Percentiles rank a stretch among this genome's conserved stretches.
Conservation (phyloP, 2,888 invertebrate genomes). For the Prenolepis imparis region DNA sequence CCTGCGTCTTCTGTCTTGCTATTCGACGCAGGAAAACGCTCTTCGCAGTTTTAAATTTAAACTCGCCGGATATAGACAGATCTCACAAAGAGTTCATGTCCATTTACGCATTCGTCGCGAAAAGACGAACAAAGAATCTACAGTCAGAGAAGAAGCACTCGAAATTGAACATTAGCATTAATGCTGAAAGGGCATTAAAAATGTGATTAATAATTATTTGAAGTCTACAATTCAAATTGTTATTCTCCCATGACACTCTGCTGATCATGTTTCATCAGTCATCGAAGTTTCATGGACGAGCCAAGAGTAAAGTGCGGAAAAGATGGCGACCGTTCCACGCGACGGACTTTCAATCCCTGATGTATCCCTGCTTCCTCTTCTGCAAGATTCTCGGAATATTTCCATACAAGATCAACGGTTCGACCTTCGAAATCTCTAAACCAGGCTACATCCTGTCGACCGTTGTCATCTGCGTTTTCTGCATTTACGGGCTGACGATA, state of each 20-base stretch:
- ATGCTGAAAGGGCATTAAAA: background rate
- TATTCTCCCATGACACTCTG: background rate
- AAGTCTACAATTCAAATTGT: background rate
- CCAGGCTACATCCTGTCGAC: slow-evolving; percentile 60
- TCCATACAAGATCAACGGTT: slow-evolving; percentile 69
- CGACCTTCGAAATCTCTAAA: slow-evolving; percentile 58
- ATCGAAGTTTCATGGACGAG: slow-evolving; percentile 22
- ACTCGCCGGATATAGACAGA: slow-evolving; percentile 8
- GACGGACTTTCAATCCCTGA: slow-evolving; percentile 73
- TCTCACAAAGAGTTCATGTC: background rate
- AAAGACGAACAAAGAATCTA: background rate
- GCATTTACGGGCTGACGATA: background rate
- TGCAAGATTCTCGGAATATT: slow-evolving; percentile 73
- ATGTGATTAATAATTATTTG: slow-evolving; percentile 5
- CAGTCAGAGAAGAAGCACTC: background rate
- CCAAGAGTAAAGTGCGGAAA: slow-evolving; percentile 22
- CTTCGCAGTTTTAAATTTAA: slow-evolving; percentile 36
- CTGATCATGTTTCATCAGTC: slow-evolving; percentile 25
- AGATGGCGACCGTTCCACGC: slow-evolving; percentile 68
- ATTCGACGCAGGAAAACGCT: background rate
- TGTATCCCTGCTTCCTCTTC: slow-evolving; percentile 71
- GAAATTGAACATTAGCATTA: background rate
- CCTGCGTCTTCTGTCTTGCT: background rate
- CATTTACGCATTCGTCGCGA: background rate
- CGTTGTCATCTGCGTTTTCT: slow-evolving; percentile 53